These are phyloP conservation scores for Aphelocoma californica DNA, from an alignment of 2,797 vertebrate species.

Conservation along the genomic window DNA sequence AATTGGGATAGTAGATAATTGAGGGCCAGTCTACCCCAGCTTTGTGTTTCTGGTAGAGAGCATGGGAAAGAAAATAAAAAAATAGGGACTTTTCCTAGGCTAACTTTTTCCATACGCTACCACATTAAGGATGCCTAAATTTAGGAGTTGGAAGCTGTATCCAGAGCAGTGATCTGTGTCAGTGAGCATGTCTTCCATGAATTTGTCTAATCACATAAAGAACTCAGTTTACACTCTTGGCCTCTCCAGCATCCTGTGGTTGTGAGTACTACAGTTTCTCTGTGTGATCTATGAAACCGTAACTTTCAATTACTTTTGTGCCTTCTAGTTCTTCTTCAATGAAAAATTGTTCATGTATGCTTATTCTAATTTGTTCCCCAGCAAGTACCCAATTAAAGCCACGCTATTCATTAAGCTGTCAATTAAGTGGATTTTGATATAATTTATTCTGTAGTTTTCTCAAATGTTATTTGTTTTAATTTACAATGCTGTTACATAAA, in stretches of 20 bases:
- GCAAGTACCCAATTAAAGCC: background rate
- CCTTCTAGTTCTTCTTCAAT: background rate
- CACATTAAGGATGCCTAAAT: background rate
- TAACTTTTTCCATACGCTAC: background rate
- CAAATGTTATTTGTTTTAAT: background rate
- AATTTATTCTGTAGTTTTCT: background rate
- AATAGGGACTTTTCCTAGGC: background rate
- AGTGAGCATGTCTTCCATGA: background rate
- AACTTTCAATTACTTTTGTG: background rate
- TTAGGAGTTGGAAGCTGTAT: background rate
- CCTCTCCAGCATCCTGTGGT: background rate
- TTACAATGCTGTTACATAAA: background rate
- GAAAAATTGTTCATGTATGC: background rate
- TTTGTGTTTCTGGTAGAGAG: background rate
- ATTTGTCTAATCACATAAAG: background rate
- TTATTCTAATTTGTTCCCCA: background rate
- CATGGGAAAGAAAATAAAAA: background rate
- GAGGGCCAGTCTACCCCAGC: background rate
- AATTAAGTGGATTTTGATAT: background rate
- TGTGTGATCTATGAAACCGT: background rate
- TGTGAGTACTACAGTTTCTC: background rate
- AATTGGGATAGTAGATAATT: background rate
- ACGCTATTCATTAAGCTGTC: background rate
- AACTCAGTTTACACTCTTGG: accelerated
- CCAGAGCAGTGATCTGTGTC: background rate